Percentiles rank a stretch among this genome's conserved stretches.
Conservation (phyloP, 2,888 invertebrate species). For the Polydrusus tereticollis region DNA sequence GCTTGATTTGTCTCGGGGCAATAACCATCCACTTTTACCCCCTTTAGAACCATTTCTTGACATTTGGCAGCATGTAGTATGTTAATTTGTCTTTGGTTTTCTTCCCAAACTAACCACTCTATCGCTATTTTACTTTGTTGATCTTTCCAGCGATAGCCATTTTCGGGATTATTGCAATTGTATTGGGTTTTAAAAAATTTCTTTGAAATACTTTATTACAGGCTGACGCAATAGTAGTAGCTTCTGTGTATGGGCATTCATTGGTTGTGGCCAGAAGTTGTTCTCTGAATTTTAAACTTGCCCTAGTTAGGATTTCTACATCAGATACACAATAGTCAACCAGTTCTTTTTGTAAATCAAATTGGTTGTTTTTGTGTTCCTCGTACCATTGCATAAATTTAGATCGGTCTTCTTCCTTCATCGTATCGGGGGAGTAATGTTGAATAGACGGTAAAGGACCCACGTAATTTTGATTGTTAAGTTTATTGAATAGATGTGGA, state of each 20-base stretch:
- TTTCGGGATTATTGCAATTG: constrained; percentile 53
- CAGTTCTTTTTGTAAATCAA: constrained; percentile 56
- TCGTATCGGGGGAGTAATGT: no score
- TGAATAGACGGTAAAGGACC: no score
- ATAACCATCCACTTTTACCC: constrained; percentile 45
- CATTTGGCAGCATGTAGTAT: constrained; percentile 47
- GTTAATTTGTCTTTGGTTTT: constrained; percentile 38
- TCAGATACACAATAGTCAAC: constrained; percentile 51
- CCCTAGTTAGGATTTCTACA: constrained; percentile 54
- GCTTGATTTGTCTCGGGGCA: constrained; percentile 41
- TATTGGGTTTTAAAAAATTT: constrained; percentile 48
- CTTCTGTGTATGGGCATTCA: constrained; percentile 55
- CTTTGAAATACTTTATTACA: constrained; percentile 53
- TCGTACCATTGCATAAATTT: no score
- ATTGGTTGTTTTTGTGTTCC: no score
- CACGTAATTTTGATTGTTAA: no score
- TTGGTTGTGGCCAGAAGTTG: constrained; percentile 4
- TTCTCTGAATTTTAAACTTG: constrained; percentile 16
- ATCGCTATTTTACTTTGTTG: constrained; percentile 32
- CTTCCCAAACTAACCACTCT: constrained; percentile 45
- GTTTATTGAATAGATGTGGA: constrained; percentile 51
- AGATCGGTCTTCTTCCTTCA: no score
- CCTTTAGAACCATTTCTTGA: constrained; percentile 44
- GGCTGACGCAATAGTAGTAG: constrained; percentile 53
- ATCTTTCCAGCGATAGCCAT: constrained; percentile 50